Percentiles rank a stretch among this genome's conserved stretches.
Conservation (phyloP, 92 coral and sea anemone genomes). For the Micromussa lordhowensis region DNA sequence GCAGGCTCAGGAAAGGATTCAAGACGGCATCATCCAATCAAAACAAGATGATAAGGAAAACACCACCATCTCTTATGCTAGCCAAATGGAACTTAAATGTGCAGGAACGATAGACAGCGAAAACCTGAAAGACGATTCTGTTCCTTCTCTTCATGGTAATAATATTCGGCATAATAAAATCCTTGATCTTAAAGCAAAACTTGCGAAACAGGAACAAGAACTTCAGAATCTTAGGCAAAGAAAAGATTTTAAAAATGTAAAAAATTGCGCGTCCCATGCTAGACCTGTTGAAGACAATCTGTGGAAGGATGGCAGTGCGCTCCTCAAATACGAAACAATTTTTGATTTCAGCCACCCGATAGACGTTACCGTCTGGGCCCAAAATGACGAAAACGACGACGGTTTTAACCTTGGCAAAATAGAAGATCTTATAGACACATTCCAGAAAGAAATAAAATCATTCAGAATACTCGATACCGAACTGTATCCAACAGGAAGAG, state of each 20-base stretch:
- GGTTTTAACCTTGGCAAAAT: conserved; percentile 4
- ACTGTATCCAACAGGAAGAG: neutral
- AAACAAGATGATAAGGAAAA: neutral
- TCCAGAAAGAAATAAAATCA: conserved; percentile 18
- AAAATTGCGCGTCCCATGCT: neutral
- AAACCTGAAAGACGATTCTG: neutral
- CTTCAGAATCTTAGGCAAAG: conserved; percentile 3
- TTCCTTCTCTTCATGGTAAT: neutral
- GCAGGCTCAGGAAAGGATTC: neutral
- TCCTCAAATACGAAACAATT: neutral
- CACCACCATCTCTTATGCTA: neutral
- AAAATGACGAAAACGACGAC: neutral
- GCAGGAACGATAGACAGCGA: neutral
- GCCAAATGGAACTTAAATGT: neutral
- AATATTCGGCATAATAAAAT: neutral
- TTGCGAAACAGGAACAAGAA: conserved; percentile 26
- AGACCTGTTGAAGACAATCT: neutral
- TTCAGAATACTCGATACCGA: conserved; percentile 4
- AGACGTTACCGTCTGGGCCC: neutral
- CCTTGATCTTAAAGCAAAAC: conserved; percentile 16
- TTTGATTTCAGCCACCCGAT: neutral
- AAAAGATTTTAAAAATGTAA: neutral
- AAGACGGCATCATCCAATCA: neutral
- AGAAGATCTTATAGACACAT: conserved; percentile 11
- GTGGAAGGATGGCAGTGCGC: neutral